Percentiles rank a stretch among this genome's conserved stretches.
Conservation (phyloP, 2,113 vertebrate genomes). For the Chrysemys picta region DNA sequence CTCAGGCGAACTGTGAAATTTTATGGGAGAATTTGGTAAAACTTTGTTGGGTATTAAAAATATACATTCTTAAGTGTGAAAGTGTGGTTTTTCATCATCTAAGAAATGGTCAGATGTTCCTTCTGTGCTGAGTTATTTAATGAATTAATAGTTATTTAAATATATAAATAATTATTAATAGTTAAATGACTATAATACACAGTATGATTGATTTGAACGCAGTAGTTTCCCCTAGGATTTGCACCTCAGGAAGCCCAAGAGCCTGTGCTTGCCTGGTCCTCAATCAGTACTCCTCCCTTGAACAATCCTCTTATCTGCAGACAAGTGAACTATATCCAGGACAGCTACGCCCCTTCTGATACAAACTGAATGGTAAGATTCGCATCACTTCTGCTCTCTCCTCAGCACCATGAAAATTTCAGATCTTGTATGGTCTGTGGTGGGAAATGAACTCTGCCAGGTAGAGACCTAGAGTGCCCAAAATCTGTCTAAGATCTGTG, state of each 20-base stretch:
- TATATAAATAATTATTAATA: not conserved
- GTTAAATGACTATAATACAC: conserved; percentile 30
- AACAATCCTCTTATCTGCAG: conserved; percentile 31
- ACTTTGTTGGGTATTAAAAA: not conserved
- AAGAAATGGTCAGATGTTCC: conserved; percentile 11
- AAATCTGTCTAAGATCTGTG: not conserved
- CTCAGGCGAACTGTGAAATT: not conserved
- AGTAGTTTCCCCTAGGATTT: conserved; percentile 31
- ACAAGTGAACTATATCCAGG: not conserved
- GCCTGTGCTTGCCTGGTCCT: conserved; percentile 17
- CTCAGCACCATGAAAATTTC: not conserved
- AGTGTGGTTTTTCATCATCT: not conserved
- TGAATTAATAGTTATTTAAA: conserved; percentile 21
- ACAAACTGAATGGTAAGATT: not conserved
- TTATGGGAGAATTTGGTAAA: not conserved
- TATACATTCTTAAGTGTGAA: not conserved
- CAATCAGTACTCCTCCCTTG: conserved; percentile 18
- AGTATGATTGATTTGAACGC: conserved; percentile 31
- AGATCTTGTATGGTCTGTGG: not conserved
- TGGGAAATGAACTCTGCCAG: not conserved
- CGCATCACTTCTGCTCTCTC: not conserved
- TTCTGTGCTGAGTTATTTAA: conserved; percentile 16
- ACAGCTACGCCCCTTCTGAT: not conserved
- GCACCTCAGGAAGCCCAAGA: conserved; percentile 20
- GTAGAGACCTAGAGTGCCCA: not conserved